These are phyloP conservation scores for Scaptomyza hsui DNA, from an alignment of 1,140 invertebrate genomes.

Conservation along the genomic window DNA sequence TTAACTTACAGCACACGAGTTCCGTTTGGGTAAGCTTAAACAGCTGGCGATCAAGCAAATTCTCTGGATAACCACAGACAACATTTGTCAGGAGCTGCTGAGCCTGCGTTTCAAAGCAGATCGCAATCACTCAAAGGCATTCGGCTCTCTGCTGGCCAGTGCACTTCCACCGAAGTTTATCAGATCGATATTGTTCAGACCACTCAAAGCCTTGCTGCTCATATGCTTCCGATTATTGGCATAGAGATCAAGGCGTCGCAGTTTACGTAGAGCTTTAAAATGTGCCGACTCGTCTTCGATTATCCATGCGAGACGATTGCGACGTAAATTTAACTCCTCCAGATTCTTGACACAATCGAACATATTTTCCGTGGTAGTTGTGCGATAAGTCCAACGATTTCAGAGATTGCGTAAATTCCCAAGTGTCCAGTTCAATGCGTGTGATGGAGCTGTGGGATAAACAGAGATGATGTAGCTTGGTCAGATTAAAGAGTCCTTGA, in stretches of 20 bases:
- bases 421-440: slow-evolving; percentile 90
- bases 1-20: slow-evolving; percentile 88
- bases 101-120: slow-evolving; percentile 85
- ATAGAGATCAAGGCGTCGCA: slow-evolving; percentile 90
- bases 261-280: slow-evolving; percentile 90
- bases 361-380: slow-evolving; percentile 92
- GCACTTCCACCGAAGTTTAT: slow-evolving; percentile 92
- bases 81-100: slow-evolving; percentile 84
- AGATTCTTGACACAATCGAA: slow-evolving; percentile 91
- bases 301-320: slow-evolving; percentile 94
- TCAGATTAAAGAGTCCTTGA: slow-evolving; percentile 93
- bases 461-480: slow-evolving; percentile 89
- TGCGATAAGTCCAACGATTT: slow-evolving; percentile 91
- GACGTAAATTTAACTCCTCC: slow-evolving; percentile 91
- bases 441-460: slow-evolving; percentile 91
- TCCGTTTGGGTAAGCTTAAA: slow-evolving; percentile 88
- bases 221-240: slow-evolving; percentile 95
- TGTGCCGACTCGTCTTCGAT: slow-evolving; percentile 92
- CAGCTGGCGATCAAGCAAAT: slow-evolving; percentile 88
- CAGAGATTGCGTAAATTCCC: slow-evolving; percentile 91
- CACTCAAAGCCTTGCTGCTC: slow-evolving; percentile 92
- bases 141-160: slow-evolving; percentile 92
- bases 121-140: slow-evolving; percentile 90
- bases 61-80: slow-evolving; percentile 91
- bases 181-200: slow-evolving; percentile 88